These are phyloP conservation scores for Porites lobata DNA, from an alignment of 92 coral and sea anemone genomes.

Conservation along the genomic window DNA sequence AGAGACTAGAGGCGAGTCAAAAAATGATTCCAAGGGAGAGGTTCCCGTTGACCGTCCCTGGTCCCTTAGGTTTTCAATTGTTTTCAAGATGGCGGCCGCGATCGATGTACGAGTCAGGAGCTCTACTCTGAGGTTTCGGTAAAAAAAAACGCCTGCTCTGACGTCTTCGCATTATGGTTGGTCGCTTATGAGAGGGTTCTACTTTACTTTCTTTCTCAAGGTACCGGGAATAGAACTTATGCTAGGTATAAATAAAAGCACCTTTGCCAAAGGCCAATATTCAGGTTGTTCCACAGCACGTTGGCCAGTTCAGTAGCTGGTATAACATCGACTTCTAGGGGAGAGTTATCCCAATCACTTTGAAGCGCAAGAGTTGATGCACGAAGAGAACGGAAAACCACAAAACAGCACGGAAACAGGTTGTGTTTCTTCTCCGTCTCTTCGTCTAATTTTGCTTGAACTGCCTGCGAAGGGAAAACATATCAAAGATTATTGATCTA, in stretches of 20 bases:
- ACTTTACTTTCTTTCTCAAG: background rate
- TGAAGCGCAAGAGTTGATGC: constrained; percentile 83
- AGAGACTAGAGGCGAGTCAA: too few species aligned
- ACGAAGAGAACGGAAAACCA: constrained; percentile 82
- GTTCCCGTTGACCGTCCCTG: too few species aligned
- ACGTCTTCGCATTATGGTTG: too few species aligned
- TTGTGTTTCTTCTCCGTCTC: constrained; percentile 73
- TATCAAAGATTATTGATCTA: too few species aligned
- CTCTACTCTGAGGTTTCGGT: too few species aligned
- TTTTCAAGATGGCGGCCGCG: too few species aligned
- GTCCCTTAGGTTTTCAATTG: too few species aligned
- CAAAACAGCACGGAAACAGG: constrained; percentile 76
- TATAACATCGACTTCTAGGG: constrained; percentile 69
- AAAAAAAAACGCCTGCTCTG: too few species aligned
- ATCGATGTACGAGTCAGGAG: too few species aligned
- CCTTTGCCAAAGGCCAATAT: constrained; percentile 74
- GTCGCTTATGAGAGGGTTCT: too few species aligned
- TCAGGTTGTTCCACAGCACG: constrained; percentile 87
- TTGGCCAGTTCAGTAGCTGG: constrained; percentile 87
- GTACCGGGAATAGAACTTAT: background rate
- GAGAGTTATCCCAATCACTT: constrained; percentile 84
- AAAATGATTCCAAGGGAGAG: too few species aligned
- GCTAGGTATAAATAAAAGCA: constrained; percentile 7
- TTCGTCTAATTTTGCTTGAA: constrained; percentile 67
- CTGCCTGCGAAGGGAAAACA: constrained; percentile 43